Evolutionary conservation across 2,113 vertebrate genomes (phyloP).

Genomic region (Pyxicephalus adspersus): DNA sequence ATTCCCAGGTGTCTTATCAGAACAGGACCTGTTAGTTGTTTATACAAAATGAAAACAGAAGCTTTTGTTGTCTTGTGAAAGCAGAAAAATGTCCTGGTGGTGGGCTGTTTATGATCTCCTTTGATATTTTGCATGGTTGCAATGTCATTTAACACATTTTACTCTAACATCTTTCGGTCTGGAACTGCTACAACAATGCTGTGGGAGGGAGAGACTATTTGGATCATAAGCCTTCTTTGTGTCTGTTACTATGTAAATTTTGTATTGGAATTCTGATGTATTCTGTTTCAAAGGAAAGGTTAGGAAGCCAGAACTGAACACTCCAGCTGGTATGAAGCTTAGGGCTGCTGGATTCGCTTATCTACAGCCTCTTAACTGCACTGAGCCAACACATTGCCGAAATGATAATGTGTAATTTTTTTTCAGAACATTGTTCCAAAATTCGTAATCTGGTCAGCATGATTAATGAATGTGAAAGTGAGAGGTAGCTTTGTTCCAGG

Average conservation of each 20-base stretch:
- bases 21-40: constrained; percentile 8
- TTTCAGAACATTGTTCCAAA: not conserved
- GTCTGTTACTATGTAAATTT: constrained; percentile 49
- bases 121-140: constrained; percentile 9
- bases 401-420: not conserved
- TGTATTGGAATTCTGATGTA: constrained; percentile 45
- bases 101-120: constrained; percentile 12
- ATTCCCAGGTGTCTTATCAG: not conserved
- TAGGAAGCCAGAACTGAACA: constrained; percentile 6
- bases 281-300: constrained; percentile 50
- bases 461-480: constrained; percentile 1
- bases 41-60: not conserved
- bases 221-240: constrained; percentile 53
- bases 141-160: constrained; percentile 38
- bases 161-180: constrained; percentile 30
- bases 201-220: constrained; percentile 47
- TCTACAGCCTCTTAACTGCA: not conserved
- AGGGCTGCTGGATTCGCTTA: constrained; percentile 26
- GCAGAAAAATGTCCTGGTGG: constrained; percentile 8
- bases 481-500: not conserved
- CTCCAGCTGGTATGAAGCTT: constrained; percentile 36
- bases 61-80: not conserved
- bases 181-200: constrained; percentile 51
- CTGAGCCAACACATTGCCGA: constrained; percentile 9
- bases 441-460: not conserved